A percentile compares a stretch with the other conserved stretches of the same genome.
phyloP scores from a whole-genome alignment of 1,140 invertebrate species.

The Megalonaias nervosa region DNA sequence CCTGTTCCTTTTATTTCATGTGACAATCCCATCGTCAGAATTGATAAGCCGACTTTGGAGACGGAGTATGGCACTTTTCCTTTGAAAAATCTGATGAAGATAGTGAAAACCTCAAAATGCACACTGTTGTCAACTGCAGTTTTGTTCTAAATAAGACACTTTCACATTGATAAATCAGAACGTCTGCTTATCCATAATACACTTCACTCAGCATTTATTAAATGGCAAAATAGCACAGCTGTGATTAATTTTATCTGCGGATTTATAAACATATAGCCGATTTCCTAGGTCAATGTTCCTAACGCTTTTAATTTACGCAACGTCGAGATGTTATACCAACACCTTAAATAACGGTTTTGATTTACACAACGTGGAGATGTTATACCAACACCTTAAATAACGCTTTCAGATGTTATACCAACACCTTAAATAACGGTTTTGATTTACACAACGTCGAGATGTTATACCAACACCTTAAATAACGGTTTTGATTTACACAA shows the following conservation, averaged over 20 bases:
- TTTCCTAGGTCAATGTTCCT: neutral
- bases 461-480: neutral
- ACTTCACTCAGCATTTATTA: neutral
- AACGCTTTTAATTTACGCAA: too few species aligned
- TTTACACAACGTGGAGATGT: neutral
- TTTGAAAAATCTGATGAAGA: slow-evolving; percentile 56
- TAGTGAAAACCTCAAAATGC: neutral
- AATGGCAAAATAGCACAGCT: neutral
- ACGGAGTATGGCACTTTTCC: slow-evolving; percentile 62
- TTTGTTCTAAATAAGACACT: neutral
- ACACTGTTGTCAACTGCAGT: neutral
- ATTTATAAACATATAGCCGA: neutral
- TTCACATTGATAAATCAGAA: neutral
- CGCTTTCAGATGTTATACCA: neutral
- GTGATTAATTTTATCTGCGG: neutral
- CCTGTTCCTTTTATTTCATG: slow-evolving; percentile 55
- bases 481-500: too few species aligned
- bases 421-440: too few species aligned
- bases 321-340: neutral
- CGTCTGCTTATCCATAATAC: neutral
- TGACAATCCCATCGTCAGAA: slow-evolving; percentile 55
- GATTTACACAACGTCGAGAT: neutral
- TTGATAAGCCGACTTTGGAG: slow-evolving; percentile 58
- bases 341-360: too few species aligned
- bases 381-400: neutral